Conservation (phyloP, 2,113 vertebrate genomes). For the Chaenogobius annularis region DNA sequence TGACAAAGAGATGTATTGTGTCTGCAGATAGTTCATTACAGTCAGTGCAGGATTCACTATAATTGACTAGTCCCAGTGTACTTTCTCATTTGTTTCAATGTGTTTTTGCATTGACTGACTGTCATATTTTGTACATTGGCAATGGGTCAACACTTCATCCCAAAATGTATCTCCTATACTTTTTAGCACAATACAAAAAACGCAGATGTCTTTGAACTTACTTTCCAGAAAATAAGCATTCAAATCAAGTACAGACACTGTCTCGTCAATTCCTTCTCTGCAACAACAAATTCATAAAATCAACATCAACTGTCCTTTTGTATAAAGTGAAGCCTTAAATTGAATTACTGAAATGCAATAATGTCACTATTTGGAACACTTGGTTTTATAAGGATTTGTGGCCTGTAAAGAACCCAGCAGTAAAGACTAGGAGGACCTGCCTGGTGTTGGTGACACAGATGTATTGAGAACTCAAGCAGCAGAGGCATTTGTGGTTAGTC, state of each 20-base stretch:
- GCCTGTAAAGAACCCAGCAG: background rate
- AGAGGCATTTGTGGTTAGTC: background rate
- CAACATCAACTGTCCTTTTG: background rate
- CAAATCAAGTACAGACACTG: background rate
- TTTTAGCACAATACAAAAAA: background rate
- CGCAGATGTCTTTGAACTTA: background rate
- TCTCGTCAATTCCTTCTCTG: background rate
- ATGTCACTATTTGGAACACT: background rate
- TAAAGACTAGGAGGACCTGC: background rate
- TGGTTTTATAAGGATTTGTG: slow-evolving; percentile 3
- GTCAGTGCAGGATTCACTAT: background rate
- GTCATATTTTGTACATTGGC: background rate
- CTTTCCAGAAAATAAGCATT: background rate
- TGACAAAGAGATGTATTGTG: slow-evolving; percentile 7
- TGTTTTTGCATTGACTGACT: background rate
- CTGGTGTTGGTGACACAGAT: slow-evolving; percentile 4
- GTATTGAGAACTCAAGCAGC: background rate
- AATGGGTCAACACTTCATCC: background rate
- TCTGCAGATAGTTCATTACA: background rate
- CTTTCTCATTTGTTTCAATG: background rate
- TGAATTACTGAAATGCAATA: background rate
- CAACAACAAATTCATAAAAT: background rate
- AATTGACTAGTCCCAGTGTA: background rate
- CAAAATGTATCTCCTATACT: background rate
- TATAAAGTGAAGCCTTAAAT: background rate